Evolutionary conservation across 2,113 vertebrate genomes (phyloP).

Genomic region (Microcebus tavaratra): DNA sequence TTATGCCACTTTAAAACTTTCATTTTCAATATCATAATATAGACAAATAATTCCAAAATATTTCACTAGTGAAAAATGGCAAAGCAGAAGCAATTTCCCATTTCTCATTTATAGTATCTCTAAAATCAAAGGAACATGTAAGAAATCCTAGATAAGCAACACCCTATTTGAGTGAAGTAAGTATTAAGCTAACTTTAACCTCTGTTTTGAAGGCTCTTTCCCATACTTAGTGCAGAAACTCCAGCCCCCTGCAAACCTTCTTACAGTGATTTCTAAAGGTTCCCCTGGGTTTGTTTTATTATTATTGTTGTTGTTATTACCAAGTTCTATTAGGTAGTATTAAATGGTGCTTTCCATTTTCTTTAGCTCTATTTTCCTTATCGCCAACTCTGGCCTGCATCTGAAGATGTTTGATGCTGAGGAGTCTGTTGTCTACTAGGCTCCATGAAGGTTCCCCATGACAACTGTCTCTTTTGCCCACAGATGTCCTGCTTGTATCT

Average conservation of each 20-base stretch:
- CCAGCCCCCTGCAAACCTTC: not conserved
- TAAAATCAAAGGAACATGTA: not conserved
- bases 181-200: not conserved
- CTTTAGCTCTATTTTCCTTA: not conserved
- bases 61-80: not conserved
- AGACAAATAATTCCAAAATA: conserved; percentile 26
- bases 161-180: not conserved
- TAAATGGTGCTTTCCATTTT: not conserved
- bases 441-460: not conserved
- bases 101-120: conserved; percentile 40
- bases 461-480: not conserved
- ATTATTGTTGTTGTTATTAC: not conserved
- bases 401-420: not conserved
- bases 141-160: not conserved
- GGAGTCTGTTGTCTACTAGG: not conserved
- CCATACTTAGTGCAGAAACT: not conserved
- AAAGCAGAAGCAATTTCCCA: not conserved
- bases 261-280: not conserved
- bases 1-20: not conserved
- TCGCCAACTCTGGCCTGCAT: not conserved
- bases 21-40: not conserved
- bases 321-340: not conserved
- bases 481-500: not conserved
- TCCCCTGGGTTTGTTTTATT: not conserved
- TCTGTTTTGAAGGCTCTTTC: not conserved